Evolutionary conservation across 2,888 invertebrate species (phyloP).

Genomic region (Leptopilina drosophilae): DNA sequence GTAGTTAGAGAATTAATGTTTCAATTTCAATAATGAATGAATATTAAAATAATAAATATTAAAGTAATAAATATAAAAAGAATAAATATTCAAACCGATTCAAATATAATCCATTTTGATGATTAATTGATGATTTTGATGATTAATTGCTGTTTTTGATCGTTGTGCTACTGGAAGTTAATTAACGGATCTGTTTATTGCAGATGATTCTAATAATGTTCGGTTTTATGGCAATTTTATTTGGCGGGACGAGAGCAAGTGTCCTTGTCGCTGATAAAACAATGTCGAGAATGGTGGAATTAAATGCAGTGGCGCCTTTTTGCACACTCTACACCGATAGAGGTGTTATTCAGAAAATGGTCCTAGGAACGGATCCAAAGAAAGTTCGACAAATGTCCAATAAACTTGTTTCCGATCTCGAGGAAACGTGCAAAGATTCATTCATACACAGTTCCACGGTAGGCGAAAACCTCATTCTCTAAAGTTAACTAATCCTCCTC

Average conservation of each 20-base stretch:
- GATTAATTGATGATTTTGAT: too few species aligned
- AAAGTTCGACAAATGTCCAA: constrained; percentile 81
- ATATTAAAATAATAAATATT: too few species aligned
- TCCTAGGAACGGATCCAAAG: constrained; percentile 80
- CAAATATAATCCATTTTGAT: too few species aligned
- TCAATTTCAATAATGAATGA: too few species aligned
- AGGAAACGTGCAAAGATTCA: constrained; percentile 79
- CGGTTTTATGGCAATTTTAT: constrained; percentile 52
- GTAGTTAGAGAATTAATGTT: too few species aligned
- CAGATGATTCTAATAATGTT: constrained; percentile 61
- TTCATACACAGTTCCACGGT: constrained; percentile 34
- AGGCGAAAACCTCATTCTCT: neutral
- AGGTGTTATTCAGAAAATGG: constrained; percentile 81
- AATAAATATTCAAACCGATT: too few species aligned
- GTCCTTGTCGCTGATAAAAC: constrained; percentile 81
- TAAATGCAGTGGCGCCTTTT: constrained; percentile 80
- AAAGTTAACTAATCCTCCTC: too few species aligned
- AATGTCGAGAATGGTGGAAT: constrained; percentile 83
- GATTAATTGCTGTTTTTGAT: too few species aligned
- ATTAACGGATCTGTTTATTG: constrained; percentile 40
- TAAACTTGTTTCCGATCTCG: constrained; percentile 80
- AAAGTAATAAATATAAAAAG: too few species aligned
- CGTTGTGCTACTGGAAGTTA: too few species aligned
- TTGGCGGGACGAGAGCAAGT: constrained; percentile 64
- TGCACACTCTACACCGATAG: constrained; percentile 82